Evolutionary conservation across 2,113 vertebrate genomes (phyloP).

Genomic region (Nothoprocta perdicaria): DNA sequence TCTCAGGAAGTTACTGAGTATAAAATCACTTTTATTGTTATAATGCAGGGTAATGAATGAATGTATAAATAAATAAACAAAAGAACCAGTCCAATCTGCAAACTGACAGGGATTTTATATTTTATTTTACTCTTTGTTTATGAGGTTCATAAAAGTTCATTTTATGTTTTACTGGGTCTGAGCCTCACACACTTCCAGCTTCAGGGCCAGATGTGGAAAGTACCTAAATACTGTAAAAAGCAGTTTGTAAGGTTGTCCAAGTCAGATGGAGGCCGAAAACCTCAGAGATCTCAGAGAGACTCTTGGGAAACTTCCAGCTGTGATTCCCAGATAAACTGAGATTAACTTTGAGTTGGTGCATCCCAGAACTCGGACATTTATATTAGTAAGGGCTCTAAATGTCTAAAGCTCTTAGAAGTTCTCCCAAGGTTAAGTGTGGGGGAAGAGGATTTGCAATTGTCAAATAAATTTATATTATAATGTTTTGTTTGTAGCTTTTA

Average conservation of each 20-base stretch:
- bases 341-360: slow-evolving; percentile 8
- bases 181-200: slow-evolving; percentile 38
- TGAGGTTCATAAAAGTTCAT: slow-evolving; percentile 60
- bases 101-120: slow-evolving; percentile 20
- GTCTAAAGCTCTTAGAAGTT: slow-evolving; percentile 22
- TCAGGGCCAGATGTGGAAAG: slow-evolving; percentile 62
- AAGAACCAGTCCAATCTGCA: slow-evolving; percentile 18
- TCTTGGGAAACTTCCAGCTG: slow-evolving; percentile 46
- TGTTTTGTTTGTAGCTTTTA: neutral
- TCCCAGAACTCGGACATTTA: neutral
- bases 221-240: slow-evolving; percentile 58
- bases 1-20: slow-evolving; percentile 29
- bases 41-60: neutral
- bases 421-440: slow-evolving; percentile 36
- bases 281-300: neutral
- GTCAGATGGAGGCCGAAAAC: slow-evolving; percentile 23
- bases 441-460: neutral
- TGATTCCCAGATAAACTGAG: slow-evolving; percentile 58
- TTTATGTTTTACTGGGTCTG: slow-evolving; percentile 46
- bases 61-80: slow-evolving; percentile 25
- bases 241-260: slow-evolving; percentile 28
- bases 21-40: slow-evolving; percentile 34
- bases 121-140: slow-evolving; percentile 63
- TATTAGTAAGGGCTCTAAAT: neutral
- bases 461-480: neutral